phyloP scores from a whole-genome alignment of 1,140 invertebrate genomes.

The Paracyclopina nana region DNA sequence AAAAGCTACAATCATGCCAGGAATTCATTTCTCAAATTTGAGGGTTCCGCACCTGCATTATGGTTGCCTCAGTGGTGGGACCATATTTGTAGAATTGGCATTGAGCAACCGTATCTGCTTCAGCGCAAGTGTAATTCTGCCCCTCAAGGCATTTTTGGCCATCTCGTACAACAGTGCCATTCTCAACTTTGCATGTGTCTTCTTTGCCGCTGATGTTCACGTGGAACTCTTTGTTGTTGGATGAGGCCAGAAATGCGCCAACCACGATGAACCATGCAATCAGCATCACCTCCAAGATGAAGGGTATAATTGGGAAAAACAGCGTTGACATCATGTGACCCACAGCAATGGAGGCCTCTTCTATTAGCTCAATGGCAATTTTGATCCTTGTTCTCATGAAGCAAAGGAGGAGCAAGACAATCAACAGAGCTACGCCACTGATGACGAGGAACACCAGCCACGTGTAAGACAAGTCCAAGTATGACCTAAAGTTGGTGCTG shows the following conservation, averaged over 20 bases:
- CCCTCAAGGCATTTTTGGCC: not conserved
- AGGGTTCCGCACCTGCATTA: no score
- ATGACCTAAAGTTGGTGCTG: not conserved
- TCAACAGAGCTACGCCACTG: not conserved
- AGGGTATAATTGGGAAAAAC: slow-evolving; percentile 76
- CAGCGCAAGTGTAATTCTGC: not conserved
- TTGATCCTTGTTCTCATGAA: slow-evolving; percentile 36
- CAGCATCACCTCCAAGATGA: slow-evolving; percentile 36
- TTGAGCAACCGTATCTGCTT: not conserved
- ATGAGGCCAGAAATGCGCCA: not conserved
- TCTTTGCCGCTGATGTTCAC: not conserved
- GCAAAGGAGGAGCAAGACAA: slow-evolving; percentile 1
- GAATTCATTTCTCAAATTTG: no score
- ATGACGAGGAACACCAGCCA: slow-evolving; percentile 9
- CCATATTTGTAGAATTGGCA: not conserved
- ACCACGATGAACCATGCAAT: not conserved
- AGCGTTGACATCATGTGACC: slow-evolving; percentile 58
- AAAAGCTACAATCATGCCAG: not conserved
- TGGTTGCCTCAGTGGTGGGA: not conserved
- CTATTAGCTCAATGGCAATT: slow-evolving; percentile 71
- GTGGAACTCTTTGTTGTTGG: not conserved
- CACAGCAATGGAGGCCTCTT: slow-evolving; percentile 60
- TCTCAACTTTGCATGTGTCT: not conserved
- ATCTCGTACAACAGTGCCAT: not conserved
- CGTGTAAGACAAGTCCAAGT: not conserved